These are phyloP conservation scores for Drosophila albomicans DNA, from an alignment of 1,140 invertebrate species.

Conservation along the genomic window DNA sequence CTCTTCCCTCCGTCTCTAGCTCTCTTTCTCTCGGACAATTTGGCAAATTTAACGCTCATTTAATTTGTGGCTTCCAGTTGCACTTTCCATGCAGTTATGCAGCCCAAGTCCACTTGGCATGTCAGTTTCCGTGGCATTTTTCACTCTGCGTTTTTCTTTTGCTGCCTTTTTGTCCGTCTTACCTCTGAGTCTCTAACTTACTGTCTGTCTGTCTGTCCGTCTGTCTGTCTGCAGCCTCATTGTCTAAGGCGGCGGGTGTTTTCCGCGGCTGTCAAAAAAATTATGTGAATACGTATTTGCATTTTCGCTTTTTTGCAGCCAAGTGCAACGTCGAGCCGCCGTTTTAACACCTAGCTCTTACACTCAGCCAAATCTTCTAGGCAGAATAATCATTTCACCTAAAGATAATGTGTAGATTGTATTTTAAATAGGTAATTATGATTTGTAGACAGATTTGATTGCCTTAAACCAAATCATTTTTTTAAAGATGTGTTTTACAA, in stretches of 20 bases:
- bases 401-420: too few relatives aligned
- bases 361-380: slow-evolving; percentile 14
- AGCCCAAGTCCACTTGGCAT: slow-evolving; percentile 9
- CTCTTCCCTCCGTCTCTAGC: background rate
- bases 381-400: background rate
- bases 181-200: background rate
- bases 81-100: slow-evolving; percentile 50
- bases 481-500: too few relatives aligned
- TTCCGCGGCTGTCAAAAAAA: slow-evolving; percentile 20
- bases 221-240: slow-evolving; percentile 55
- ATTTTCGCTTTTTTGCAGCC: slow-evolving; percentile 23
- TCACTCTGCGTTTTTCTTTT: background rate
- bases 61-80: slow-evolving; percentile 37
- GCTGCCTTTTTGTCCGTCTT: background rate
- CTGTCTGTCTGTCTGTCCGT: slow-evolving; percentile 10
- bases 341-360: slow-evolving; percentile 18
- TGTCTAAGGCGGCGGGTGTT: slow-evolving; percentile 44
- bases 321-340: slow-evolving; percentile 6
- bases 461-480: too few relatives aligned
- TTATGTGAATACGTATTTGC: slow-evolving; percentile 13
- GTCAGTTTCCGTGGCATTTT: slow-evolving; percentile 21
- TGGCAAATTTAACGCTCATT: slow-evolving; percentile 68
- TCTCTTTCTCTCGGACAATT: slow-evolving; percentile 25
- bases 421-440: too few relatives aligned
- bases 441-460: too few relatives aligned